Conservation (phyloP, 2,888 invertebrate species). For the Troilus luridus region DNA sequence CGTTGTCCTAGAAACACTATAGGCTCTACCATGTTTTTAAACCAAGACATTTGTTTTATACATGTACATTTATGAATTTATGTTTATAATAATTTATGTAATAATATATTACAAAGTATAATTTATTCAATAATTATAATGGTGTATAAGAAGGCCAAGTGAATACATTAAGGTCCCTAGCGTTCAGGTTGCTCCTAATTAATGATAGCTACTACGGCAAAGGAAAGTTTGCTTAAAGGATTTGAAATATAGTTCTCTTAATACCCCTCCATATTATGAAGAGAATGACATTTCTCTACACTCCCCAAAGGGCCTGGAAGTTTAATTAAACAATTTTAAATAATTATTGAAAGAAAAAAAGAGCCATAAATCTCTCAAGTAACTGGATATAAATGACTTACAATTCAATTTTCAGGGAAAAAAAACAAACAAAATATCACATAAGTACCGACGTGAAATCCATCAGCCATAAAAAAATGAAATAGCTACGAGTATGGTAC, state of each 20-base stretch:
- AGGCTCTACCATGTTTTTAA: too few species aligned
- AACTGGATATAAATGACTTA: too few species aligned
- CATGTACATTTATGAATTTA: too few species aligned
- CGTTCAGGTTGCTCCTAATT: not conserved
- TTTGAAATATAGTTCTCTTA: not conserved
- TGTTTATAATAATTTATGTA: too few species aligned
- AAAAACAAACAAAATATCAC: too few species aligned
- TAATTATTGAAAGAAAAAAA: not conserved
- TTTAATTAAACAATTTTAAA: not conserved
- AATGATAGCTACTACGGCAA: not conserved
- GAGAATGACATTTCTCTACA: not conserved
- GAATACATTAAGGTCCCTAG: not conserved
- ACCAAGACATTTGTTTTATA: too few species aligned
- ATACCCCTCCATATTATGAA: not conserved
- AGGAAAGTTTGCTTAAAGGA: constrained; percentile 2
- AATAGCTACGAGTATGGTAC: too few species aligned
- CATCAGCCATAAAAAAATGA: too few species aligned
- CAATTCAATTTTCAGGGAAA: too few species aligned
- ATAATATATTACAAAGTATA: not conserved
- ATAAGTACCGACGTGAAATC: too few species aligned
- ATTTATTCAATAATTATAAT: not conserved
- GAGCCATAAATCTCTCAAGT: too few species aligned
- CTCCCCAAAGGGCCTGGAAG: not conserved
- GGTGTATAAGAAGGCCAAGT: not conserved
- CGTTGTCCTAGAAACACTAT: too few species aligned